Base-by-base conservation (phyloP, 2,797 vertebrate species). In the Centroberyx gerrardi region DNA sequence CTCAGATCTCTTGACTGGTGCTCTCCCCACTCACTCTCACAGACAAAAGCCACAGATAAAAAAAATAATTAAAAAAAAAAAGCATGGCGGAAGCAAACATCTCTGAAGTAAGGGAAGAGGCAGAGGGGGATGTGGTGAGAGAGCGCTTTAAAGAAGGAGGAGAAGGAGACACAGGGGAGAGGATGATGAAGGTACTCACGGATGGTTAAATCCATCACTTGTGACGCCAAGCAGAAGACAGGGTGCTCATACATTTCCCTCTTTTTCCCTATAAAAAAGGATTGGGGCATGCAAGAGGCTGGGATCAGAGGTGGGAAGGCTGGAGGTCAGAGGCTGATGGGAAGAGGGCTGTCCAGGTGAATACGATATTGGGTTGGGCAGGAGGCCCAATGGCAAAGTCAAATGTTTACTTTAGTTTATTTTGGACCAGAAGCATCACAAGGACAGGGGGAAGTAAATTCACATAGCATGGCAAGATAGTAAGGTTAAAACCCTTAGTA, bases 141-240 rank as follows among this genome's bases (percentile, higher is more conserved):
- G 91, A 93, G 95, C 81, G 85, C 93, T 95, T 93, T 93, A 93
- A 94, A 77, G 73, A 95, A 96, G 95, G 40, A 87, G 83, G 93
- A 89, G 94, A 92, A 93, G 93, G 93, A 94, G 93, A 93, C 93
- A 55, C 92, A 89, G 92, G 95, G 96, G 96, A 93, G 92, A 95
- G 95, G 95, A 94, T 94, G 96, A 94, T 96, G 94, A 94, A 96
- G 95, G 97, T 99, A 99, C 98, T 99, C 98, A 99, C 98, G 98
- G 98, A 99, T 99, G 98, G 98, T 99, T 99, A 99, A 99, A 99
- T 99, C 98, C 98, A 99, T 99, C 98, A 99, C 98, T 99, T 99
- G 98, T 97, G 98, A 99, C 96, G 98, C 98, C 98, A 99, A 99
- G 98, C 97, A 99, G 98, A 97, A 99, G 98, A 99, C 97, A 99